Base-by-base conservation (phyloP, 2,888 invertebrate genomes). In the Horisme vitalbata region DNA sequence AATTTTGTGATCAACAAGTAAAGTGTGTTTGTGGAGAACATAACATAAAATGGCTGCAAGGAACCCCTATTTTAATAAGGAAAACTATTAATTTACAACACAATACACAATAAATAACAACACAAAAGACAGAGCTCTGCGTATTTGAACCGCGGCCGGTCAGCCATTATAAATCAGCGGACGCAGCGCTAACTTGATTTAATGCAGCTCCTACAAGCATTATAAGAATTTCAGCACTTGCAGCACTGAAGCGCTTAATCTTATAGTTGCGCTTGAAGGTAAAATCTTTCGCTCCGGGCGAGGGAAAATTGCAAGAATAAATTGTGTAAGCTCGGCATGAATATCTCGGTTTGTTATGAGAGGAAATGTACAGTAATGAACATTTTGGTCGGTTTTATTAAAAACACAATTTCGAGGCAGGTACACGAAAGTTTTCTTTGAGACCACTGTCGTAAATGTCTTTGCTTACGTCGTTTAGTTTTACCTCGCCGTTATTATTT, bases 151-250 rank as follows among this genome's bases (percentile, higher is more conserved):
- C 18, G 32, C 43, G 28, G 31, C 18, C 6, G 18, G 45, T 38
- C 37, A 41, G 35, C 13, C 28, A 28, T 30, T 28, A 48, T 48
- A 47, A 47, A 43, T 48, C 48, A 48, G 28, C 30, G 14, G 14
- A 30, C 33, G 26, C 34, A 38, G 34, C 38, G 48, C 38, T 43
- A 34, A 38, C 38, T 34, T 44, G 41, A 48, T 48, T 37, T 38
- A 48, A 34, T 43, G 24, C 38, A 13, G 43, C 38, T 38, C 4
- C 28, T 33, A 33, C 34, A 38, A 48, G 38, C 43, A 26, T 39
- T 35, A 38, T 41, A 43, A 38, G 36, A 33, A 38, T 38, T 45
- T 38, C 43, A 48, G 41, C 23, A 33, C 37, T 41, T 12, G 41
- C 43, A 23, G 34, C 26, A 23, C 38, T 39, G 10, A 36, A 47